Evolutionary conservation across 2,888 invertebrate species (phyloP), one percentile per base, ranked within the genome.

Genomic region (Polyommatus icarus): DNA sequence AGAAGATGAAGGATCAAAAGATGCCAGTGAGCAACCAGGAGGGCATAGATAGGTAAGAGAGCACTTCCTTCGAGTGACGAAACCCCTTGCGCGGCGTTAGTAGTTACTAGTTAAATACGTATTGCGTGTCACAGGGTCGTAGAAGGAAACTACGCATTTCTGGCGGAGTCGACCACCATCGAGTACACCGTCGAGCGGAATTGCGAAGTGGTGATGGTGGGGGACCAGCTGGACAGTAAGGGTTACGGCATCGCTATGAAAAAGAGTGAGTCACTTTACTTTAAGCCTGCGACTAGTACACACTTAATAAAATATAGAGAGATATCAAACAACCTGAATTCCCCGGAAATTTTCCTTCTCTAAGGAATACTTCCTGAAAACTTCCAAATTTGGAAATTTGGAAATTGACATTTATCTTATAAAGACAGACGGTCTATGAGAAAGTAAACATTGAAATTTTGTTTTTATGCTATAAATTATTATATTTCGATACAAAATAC

Each of bases 111-210:
- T 3, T 12, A 46, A 10, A 3, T 15, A 32, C 36, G 12, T 15
- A 61, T 72, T 61, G 18, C 36, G 6, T 20, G 32, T 77, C 76
- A 10, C 80, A 86, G 85, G 80, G 85, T 85, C 12, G 81, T 88
- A 61, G 84, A 83, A 1, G 88, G 85, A 32, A 89, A 95, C 82
- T 98, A 97, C 88, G 98, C 98, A 0, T 99, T 96, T 87, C 94
- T 99, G 59, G 98, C 98, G 96, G 99, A 99, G 92, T 98, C 98
- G 1, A 97, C 97, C 1, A 96, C 97, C 67, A 97, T 98, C 82
- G 98, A 99, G 88, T 99, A 98, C 89, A 95, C 95, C 78, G 95
- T 95, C 29, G 96, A 97, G 89, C 94, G 97, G 76, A 95, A 97
- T 84, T 98, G 98, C 85, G 95, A 96, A 78, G 94, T 98, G 80